Evolutionary conservation across 35 echinoderm and acorn worm species (phyloP), one percentile per base, ranked within the genome.

Genomic region (Chiridota heheva): DNA sequence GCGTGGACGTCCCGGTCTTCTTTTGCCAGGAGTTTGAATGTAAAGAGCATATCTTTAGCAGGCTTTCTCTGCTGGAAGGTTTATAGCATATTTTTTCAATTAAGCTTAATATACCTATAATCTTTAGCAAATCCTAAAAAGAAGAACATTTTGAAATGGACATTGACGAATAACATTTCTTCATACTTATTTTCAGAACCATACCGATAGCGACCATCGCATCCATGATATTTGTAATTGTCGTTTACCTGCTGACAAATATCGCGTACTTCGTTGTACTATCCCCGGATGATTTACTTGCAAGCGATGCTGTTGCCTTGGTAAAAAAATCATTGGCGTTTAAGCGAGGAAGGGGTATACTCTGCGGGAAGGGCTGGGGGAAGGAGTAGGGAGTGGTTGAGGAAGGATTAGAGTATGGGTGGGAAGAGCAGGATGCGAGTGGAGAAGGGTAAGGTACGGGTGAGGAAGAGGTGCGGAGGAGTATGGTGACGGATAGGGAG

Each of bases 221-320:
- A 28, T 82, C 79, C 6, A 69, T 80, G 62, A 29, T 36, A n/a
- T n/a, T 81, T 24, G 38, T 87, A 2, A 87, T 65, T 27, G 76
- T 58, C 26, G 30, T 81, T 20, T 87, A 87, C 62, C 40, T 87
- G 42, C 12, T 66, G 15, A 81, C 85, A 33, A 87, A 87, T 31
- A 65, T 87, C 28, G 85, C 85, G 25, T 87, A 87, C 58, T 87
- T 87, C 42, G 66, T 69, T 16, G 74, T 65, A 3, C 43, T 87
- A 20, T 45, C 85, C n/a, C 73, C 85, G 27, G 42, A 68, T 5
- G 85, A 87, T 20, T 44, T 87, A 5, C 45, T 87, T 42, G 74
- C 58, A 7, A 81, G 74, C 3, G 70, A 87, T 17, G 74, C 85
- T 22, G 85, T 87, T 0, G 85, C 76, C 28, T 73, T 87, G 62